Evolutionary conservation across 2,888 invertebrate genomes (phyloP), one percentile per base, ranked within the genome.

Genomic region (Odontothrips loti): DNA sequence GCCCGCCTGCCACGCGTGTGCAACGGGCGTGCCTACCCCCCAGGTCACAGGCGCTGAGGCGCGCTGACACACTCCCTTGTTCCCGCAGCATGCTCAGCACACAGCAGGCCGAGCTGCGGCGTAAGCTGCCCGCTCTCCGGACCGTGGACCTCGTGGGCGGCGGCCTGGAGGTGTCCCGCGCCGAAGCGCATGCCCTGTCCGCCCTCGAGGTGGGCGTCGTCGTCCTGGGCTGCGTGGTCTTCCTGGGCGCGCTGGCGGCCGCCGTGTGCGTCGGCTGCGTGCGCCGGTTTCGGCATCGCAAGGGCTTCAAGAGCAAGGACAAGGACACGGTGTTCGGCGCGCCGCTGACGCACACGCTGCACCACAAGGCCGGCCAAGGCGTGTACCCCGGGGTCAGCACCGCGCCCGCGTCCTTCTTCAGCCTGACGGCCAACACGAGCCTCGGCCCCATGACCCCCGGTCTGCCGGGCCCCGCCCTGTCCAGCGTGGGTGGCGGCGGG

Each of bases 121-220:
- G 80, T 10, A 23, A 27, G 68, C 68, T 75, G 68, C 68, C 68
- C 27, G 68, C 68, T 11, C 68, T 75, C 23, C 68, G 68, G 23
- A 27, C 23, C 68, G 27, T 75, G 68, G 68, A 75, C 68, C 68
- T 75, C 23, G 68, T 75, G 27, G 68, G 68, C 68, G 68, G 68
- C 68, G 68, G 68, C 68, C 68, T 75, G 23, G 68, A 75, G 68
- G 68, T 75, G 68, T 75, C 68, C 6, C 68, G 68, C 68, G 68
- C 68, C 68, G 68, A 75, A 27, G 68, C 68, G 68, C 68, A 75
- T 27, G 68, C 68, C 23, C 87, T 91, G 79, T 93, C 93, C 43
- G 92, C 94, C 0, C 90, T 95, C 85, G 95, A 96, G 88, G 91
- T 95, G 80, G 92, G 94, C 47, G 93, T 95, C 0, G 92, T 96